Conservation (phyloP, 2,888 invertebrate species). For the Aricia artaxerxes region DNA sequence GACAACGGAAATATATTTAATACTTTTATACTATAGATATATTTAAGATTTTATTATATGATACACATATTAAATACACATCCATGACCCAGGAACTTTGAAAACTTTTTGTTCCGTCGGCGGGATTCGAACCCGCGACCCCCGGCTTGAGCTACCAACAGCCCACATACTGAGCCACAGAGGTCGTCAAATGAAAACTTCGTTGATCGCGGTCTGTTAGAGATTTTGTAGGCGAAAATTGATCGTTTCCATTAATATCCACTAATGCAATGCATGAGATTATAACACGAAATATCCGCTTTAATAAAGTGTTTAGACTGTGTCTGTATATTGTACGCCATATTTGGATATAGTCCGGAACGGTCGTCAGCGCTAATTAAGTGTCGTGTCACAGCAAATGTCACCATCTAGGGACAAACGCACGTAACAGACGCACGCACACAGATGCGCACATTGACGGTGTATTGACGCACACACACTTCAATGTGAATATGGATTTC, state of each 20-base stretch:
- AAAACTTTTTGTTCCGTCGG: no score
- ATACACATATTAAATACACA: no score
- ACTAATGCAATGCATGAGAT: constrained; percentile 1
- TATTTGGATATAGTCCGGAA: constrained; percentile 1
- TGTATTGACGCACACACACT: neutral
- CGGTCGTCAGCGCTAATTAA: constrained; percentile 6
- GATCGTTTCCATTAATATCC: neutral
- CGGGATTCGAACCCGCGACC: no score
- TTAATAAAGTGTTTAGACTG: neutral
- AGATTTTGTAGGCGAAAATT: neutral
- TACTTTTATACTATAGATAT: no score
- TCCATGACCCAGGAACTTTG: no score
- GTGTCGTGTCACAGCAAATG: constrained; percentile 16
- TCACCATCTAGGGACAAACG: constrained; percentile 14
- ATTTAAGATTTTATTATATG: no score
- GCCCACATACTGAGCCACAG: no score
- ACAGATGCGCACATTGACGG: neutral
- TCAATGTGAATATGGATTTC: no score
- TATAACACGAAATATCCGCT: neutral
- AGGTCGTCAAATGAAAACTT: no score
- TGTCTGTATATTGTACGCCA: neutral
- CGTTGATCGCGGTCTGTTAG: neutral
- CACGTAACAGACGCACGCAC: neutral
- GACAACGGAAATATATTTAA: no score
- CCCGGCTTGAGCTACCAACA: no score